A percentile compares a stretch with the other conserved stretches of the same genome.
These are phyloP conservation scores for Acarapis woodi DNA, from an alignment of 1,140 invertebrate species.

Conservation along the genomic window DNA sequence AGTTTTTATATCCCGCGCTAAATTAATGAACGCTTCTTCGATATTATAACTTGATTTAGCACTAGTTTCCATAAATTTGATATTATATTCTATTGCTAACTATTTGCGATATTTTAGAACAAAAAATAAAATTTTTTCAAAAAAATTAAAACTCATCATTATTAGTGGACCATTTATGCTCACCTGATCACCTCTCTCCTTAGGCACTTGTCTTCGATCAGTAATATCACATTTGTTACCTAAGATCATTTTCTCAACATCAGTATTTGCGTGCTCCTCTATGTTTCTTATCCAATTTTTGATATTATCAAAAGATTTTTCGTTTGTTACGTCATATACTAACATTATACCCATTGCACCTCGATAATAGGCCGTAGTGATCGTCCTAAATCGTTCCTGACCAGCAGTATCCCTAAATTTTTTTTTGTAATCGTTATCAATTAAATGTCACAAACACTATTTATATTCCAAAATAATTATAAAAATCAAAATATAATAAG, in stretches of 20 bases:
- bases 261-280: conserved; percentile 34
- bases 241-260: conserved; percentile 80
- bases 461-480: conserved; percentile 5
- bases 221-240: conserved; percentile 81
- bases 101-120: conserved; percentile 4
- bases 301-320: conserved; percentile 25
- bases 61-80: conserved; percentile 75
- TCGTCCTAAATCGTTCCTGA: conserved; percentile 30
- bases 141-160: background rate
- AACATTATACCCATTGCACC: conserved; percentile 27
- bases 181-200: conserved; percentile 32
- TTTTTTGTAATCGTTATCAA: conserved; percentile 12
- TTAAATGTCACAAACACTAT: background rate
- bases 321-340: conserved; percentile 25
- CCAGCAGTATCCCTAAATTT: conserved; percentile 34
- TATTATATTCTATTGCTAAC: conserved; percentile 61
- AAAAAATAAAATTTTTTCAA: background rate
- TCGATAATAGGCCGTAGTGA: conserved; percentile 32
- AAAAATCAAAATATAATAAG: conserved; percentile 37
- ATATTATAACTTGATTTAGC: conserved; percentile 71
- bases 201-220: conserved; percentile 45
- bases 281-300: conserved; percentile 23
- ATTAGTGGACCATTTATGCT: background rate
- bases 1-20: conserved; percentile 72
- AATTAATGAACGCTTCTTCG: conserved; percentile 64